Base-by-base conservation (phyloP, 1,140 invertebrate species). In the Schlechtendalia chinensis region DNA sequence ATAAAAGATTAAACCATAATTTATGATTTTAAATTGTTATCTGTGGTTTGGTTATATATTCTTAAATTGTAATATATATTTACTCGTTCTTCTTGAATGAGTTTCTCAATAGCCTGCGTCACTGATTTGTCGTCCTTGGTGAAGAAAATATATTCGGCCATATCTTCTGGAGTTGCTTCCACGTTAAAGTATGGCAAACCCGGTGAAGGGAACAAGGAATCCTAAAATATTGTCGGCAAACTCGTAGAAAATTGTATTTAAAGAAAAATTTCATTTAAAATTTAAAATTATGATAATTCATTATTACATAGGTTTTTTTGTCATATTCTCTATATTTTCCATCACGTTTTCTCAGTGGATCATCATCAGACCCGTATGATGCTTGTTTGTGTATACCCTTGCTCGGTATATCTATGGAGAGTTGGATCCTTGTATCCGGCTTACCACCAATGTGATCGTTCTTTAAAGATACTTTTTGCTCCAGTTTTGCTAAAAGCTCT, bases 141-240 rank as follows among this genome's bases (percentile, higher is more conserved):
- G 90, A 91, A 92, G 83, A 91, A 92, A 2, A 93, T 89, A 82
- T 93, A 93, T 83, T 92, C 91, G 0, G 92, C 92, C 89, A 92
- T 91, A 82, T 92, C 91, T 65, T 91, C 85, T 2, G 91, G 90
- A 0, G 90, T 89, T 82, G 91, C 91, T 81, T 91, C 90, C 1
- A 89, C 87, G 69, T 88, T 89, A 0, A 87, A 83, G 83, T 88
- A 84, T 3, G 82, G 47, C 58, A 59, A 75, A 56, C 79, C 54
- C 16, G 61, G 47, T 8, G 59, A 22, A 14, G n/a, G 63, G n/a
- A 29, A 80, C 39, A 69, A 3, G 39, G 24, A 14, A 12, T 47
- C 56, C 54, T 61, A 39, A 39, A 39, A 39, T 8, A 39, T 39
- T 39, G 8, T 39, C 8, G 32, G 32, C 8, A 39, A 39, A 3